Evolutionary conservation across 2,888 invertebrate species (phyloP), one percentile per base, ranked within the genome.

Genomic region (Meloe dianella): DNA sequence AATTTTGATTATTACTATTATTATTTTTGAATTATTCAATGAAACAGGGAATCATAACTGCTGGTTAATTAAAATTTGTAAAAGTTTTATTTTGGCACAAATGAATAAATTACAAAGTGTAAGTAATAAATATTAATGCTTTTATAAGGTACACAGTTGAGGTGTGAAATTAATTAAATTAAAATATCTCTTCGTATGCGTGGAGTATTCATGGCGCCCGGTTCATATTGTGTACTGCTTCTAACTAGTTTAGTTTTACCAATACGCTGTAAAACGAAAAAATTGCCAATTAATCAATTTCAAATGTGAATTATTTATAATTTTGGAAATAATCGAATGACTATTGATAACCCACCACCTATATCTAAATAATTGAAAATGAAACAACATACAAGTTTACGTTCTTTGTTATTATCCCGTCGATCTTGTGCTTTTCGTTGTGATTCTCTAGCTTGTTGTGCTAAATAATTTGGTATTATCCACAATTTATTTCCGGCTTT

Each of bases 401-500:
- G 78, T 57, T 81, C 79, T 74, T 74, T 78, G 69, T 75, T 76
- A 68, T 75, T 69, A 62, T 82, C 81, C 74, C 80, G 82, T 61
- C 78, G 75, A 57, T 79, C 76, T 71, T 80, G 80, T 22, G 80
- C 81, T 62, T 74, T 75, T 71, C 76, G 78, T 68, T 81, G 82
- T 6, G 81, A 78, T 69, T 82, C 81, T 41, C 86, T 83, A 77
- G 93, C 83, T 85, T 92, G 91, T 67, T 85, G 81, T 78, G 93
- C 84, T 47, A 95, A 86, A 61, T 90, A 89, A 68, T 87, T 87
- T 60, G 95, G 93, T 71, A 96, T 92, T 69, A 89, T 87, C 91
- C 95, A 96, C 67, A 97, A 86, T 70, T 89, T 88, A 67, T 93
- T 90, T 74, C 91, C 89, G 82, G 91, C 91, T 65, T 90, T 89